phyloP scores from a whole-genome alignment of 2,113 vertebrate species.

The Malurus melanocephalus region DNA sequence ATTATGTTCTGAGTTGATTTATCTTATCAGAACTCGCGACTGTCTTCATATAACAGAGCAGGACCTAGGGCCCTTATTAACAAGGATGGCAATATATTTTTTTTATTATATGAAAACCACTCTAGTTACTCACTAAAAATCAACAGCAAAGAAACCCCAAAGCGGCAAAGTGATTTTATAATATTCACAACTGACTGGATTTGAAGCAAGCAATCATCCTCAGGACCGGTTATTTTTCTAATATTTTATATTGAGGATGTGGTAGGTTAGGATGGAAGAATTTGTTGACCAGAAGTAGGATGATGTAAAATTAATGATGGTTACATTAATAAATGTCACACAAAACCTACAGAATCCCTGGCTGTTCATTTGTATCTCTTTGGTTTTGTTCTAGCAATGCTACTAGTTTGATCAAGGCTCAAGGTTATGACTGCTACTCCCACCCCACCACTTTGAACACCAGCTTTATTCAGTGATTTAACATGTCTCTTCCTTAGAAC shows the following conservation, averaged over 20 bases:
- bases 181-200: not conserved
- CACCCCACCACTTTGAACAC: not conserved
- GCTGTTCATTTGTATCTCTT: not conserved
- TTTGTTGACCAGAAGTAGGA: not conserved
- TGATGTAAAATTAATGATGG: not conserved
- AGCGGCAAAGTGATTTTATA: not conserved
- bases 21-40: not conserved
- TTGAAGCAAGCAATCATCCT: not conserved
- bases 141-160: not conserved
- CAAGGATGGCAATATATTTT: not conserved
- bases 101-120: not conserved
- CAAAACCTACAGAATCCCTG: not conserved
- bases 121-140: not conserved
- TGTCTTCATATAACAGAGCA: not conserved
- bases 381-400: not conserved
- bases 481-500: not conserved
- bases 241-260: not conserved
- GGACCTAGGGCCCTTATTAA: not conserved
- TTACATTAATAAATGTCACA: not conserved
- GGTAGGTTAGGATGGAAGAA: not conserved
- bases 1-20: not conserved
- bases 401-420: not conserved
- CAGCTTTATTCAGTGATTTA: not conserved
- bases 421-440: not conserved
- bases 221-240: not conserved